Evolutionary conservation across 2,888 invertebrate species (phyloP), one percentile per base, ranked within the genome.

Genomic region (Hydrotaea cyrtoneurina): DNA sequence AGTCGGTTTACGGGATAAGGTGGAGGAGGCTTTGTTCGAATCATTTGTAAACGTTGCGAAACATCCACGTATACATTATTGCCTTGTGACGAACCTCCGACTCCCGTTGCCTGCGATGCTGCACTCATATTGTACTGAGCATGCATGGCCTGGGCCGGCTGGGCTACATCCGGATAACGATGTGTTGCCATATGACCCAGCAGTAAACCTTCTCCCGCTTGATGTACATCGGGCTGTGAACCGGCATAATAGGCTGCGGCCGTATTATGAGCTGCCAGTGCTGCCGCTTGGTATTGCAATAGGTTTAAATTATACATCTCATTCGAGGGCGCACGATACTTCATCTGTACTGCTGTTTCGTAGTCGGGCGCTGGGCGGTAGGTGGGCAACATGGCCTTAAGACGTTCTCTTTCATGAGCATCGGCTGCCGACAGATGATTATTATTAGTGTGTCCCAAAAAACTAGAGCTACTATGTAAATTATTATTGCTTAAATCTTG

Each of bases 341-440:
- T 97, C 89, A 97, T 96, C 90, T 97, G 96, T 83, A 98, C 94
- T 15, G 98, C 98, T 0, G 97, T 97, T 90, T 98, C 98, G 92
- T 99, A 99, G 93, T 98, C 98, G 0, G 99, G 98, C 0, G 98
- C 97, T 0, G 97, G 97, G 2, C 98, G 94, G 91, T 97, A 97
- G 0, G 96, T 95, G 0, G 97, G 97, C n/a, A 97, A 92, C 86
- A 97, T 93, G 17, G 96, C 95, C 88, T 96, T 95, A 87, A 93
- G 92, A 88, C 93, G 94, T 86, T 95, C 92, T 0, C 92, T 89
- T 78, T 92, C 92, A 62, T 90, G 89, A 2, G 89, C 88, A 78
- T 89, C 89, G 21, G 89, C 89, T 17, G 83, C 86, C 57, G 86
- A 66, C 8, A 85, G 59, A 55, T 85, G 83, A 76, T 85, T 86